phyloP scores from a whole-genome alignment of 1,140 invertebrate species.

The Octopus sinensis region DNA sequence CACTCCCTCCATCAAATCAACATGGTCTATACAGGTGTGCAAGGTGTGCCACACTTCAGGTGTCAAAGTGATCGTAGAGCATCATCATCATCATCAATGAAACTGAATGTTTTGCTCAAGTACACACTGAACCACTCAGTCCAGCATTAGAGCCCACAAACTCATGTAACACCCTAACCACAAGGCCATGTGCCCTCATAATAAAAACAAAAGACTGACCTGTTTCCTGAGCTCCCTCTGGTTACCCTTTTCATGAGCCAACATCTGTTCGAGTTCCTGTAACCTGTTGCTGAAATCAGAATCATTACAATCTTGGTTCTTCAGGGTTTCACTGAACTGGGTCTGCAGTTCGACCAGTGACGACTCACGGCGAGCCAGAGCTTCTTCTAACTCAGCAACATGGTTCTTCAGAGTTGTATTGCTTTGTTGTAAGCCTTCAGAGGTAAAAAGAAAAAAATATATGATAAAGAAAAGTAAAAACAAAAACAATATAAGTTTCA shows the following conservation, averaged over 20 bases:
- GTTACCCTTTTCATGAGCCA: conserved; percentile 50
- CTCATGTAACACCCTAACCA: too few relatives aligned
- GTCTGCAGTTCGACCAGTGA: conserved; percentile 45
- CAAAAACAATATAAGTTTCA: too few relatives aligned
- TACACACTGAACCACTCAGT: too few relatives aligned
- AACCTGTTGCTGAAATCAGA: conserved; percentile 39
- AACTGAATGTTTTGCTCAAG: too few relatives aligned
- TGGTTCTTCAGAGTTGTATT: conserved; percentile 53
- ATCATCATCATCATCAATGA: too few relatives aligned
- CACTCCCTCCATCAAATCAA: too few relatives aligned
- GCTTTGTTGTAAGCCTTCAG: conserved; percentile 49
- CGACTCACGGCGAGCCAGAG: conserved; percentile 49
- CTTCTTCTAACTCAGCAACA: conserved; percentile 50
- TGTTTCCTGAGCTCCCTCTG: conserved; percentile 54
- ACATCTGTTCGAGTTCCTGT: conserved; percentile 43
- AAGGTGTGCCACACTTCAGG: too few relatives aligned
- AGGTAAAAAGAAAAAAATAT: conserved; percentile 16
- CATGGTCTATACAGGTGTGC: too few relatives aligned
- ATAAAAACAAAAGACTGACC: conserved; percentile 27
- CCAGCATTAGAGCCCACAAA: too few relatives aligned
- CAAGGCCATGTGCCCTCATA: too few relatives aligned
- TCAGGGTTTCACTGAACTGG: conserved; percentile 30
- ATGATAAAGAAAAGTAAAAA: too few relatives aligned
- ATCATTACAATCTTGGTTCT: conserved; percentile 36
- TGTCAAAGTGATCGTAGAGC: too few relatives aligned